These are phyloP conservation scores for Netelia inedita DNA, from an alignment of 2,888 invertebrate species.

Conservation along the genomic window DNA sequence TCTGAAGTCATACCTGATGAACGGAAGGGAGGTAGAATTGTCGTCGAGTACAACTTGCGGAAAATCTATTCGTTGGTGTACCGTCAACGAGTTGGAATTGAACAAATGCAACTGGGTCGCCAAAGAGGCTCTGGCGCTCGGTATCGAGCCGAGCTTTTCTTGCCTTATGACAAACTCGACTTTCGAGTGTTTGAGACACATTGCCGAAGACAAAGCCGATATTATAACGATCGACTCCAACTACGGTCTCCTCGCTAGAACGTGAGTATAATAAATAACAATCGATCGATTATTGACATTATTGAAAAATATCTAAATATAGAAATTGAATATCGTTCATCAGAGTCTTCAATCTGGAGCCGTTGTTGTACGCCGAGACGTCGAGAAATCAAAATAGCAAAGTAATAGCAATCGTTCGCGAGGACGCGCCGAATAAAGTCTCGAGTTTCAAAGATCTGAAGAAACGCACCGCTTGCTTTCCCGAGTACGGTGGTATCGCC, in stretches of 20 bases:
- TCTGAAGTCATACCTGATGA: constrained; percentile 68
- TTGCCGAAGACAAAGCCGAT: constrained; percentile 86
- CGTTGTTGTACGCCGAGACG: constrained; percentile 88
- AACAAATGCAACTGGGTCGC: constrained; percentile 88
- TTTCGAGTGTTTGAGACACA: constrained; percentile 87
- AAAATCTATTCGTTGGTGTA: constrained; percentile 87
- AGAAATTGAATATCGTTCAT: not conserved
- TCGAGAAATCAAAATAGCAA: constrained; percentile 85
- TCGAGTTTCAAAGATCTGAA: constrained; percentile 87
- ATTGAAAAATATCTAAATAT: too few species aligned
- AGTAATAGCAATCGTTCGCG: constrained; percentile 86
- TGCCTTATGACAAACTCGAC: constrained; percentile 85
- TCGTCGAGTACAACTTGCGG: constrained; percentile 71
- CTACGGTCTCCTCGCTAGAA: constrained; percentile 88
- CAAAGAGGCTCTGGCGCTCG: constrained; percentile 86
- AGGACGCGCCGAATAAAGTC: constrained; percentile 81
- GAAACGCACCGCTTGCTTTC: constrained; percentile 88
- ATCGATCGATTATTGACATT: too few species aligned
- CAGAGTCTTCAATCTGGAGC: constrained; percentile 86
- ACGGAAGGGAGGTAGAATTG: constrained; percentile 69
- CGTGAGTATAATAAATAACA: constrained; percentile 84
- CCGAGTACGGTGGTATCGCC: constrained; percentile 89
- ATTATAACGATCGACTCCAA: constrained; percentile 88
- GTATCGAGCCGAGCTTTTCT: constrained; percentile 87
- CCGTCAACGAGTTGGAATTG: constrained; percentile 86